These are phyloP conservation scores for Porites divaricata DNA, from an alignment of 92 coral and sea anemone genomes.

Conservation along the genomic window DNA sequence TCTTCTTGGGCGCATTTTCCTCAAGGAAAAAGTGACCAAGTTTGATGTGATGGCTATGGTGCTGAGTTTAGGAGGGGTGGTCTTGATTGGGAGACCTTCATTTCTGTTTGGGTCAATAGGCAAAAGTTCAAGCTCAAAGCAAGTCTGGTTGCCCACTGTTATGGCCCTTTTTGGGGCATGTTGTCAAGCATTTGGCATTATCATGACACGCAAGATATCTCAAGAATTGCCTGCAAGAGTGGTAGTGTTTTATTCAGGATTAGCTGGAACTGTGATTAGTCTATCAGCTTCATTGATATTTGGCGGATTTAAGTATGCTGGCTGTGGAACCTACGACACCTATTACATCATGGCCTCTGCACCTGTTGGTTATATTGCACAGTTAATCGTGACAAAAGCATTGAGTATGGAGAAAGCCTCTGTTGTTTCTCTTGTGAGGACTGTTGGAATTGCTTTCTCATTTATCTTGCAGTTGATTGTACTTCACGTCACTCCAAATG, in stretches of 20 bases:
- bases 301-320: constrained; percentile 33
- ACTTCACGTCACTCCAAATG: constrained; percentile 33
- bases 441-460: constrained; percentile 64
- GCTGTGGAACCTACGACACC: constrained; percentile 30
- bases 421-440: constrained; percentile 56
- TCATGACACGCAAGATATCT: constrained; percentile 46
- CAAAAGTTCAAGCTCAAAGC: neutral
- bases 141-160: constrained; percentile 28
- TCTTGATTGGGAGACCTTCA: constrained; percentile 61
- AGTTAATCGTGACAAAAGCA: constrained; percentile 53
- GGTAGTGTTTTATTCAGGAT: constrained; percentile 51
- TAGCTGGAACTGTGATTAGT: constrained; percentile 34
- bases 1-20: constrained; percentile 63
- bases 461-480: constrained; percentile 57
- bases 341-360: constrained; percentile 21
- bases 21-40: constrained; percentile 59
- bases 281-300: constrained; percentile 14
- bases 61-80: constrained; percentile 62
- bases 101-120: constrained; percentile 40
- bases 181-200: constrained; percentile 33
- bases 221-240: constrained; percentile 31
- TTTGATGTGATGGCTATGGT: constrained; percentile 43
- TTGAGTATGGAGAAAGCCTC: constrained; percentile 65
- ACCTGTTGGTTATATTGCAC: constrained; percentile 43
- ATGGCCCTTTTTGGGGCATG: constrained; percentile 51